These are phyloP conservation scores for Nephrotoma appendiculata DNA, from an alignment of 2,888 invertebrate genomes.

Conservation along the genomic window DNA sequence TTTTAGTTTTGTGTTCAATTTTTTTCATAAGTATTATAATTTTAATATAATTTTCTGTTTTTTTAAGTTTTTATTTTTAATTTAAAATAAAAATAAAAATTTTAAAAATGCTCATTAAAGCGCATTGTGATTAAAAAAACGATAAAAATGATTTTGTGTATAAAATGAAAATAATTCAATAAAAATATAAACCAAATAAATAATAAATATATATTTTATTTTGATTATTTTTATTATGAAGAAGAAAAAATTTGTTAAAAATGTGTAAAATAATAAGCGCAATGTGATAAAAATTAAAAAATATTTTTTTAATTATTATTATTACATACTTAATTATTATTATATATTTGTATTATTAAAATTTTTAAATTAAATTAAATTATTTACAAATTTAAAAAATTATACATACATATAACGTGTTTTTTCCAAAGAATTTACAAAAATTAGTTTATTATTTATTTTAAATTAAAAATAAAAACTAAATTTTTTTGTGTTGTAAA, in stretches of 20 bases:
- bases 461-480: background rate
- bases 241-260: background rate
- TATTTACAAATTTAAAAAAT: background rate
- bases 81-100: constrained; percentile 6
- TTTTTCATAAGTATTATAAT: constrained; percentile 8
- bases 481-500: background rate
- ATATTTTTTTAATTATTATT: background rate
- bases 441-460: background rate
- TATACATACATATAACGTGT: background rate
- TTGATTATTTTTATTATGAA: background rate
- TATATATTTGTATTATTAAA: background rate
- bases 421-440: background rate
- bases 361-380: background rate
- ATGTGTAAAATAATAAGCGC: constrained; percentile 2
- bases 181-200: constrained; percentile 3
- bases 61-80: constrained; percentile 12
- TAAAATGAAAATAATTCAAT: background rate
- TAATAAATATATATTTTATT: background rate
- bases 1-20: constrained; percentile 2
- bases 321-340: background rate
- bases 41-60: background rate
- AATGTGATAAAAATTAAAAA: constrained; percentile 3
- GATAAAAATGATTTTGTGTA: background rate
- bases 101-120: constrained; percentile 19
- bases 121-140: constrained; percentile 17